Conservation (phyloP, 1,140 invertebrate genomes). For the Sarcophaga peregrina region DNA sequence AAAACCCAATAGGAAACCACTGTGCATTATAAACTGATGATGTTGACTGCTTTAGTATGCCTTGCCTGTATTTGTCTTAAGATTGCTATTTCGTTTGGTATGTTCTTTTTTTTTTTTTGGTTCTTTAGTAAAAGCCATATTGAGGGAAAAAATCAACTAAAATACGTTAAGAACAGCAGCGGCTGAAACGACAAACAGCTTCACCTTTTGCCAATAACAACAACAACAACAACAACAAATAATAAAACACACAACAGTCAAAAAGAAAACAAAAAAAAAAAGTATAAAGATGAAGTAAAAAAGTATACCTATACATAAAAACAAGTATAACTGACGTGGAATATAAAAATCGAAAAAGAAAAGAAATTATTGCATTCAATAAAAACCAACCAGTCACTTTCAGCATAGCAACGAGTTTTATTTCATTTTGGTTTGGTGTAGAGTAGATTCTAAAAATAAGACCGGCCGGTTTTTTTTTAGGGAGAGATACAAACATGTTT, state of each 20-base stretch:
- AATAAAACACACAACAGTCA: no score
- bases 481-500: conserved; percentile 21
- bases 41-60: not conserved
- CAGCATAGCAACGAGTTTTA: conserved; percentile 23
- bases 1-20: not conserved
- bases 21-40: conserved; percentile 12
- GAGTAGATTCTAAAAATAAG: conserved; percentile 12
- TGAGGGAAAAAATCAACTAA: not conserved
- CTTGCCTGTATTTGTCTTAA: conserved; percentile 8
- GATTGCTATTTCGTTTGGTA: conserved; percentile 5
- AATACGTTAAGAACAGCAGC: conserved; percentile 1
- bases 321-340: conserved; percentile 7
- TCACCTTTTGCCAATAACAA: conserved; percentile 7
- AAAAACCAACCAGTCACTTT: not conserved
- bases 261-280: not conserved
- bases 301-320: no score
- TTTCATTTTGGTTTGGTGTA: not conserved
- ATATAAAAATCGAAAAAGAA: conserved; percentile 24
- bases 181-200: conserved; percentile 7
- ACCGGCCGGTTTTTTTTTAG: conserved; percentile 5
- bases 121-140: conserved; percentile 22
- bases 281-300: no score
- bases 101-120: not conserved
- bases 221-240: not conserved
- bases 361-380: conserved; percentile 25